phyloP scores from a whole-genome alignment of 2,113 vertebrate genomes.

The Brachionichthys hirsutus region DNA sequence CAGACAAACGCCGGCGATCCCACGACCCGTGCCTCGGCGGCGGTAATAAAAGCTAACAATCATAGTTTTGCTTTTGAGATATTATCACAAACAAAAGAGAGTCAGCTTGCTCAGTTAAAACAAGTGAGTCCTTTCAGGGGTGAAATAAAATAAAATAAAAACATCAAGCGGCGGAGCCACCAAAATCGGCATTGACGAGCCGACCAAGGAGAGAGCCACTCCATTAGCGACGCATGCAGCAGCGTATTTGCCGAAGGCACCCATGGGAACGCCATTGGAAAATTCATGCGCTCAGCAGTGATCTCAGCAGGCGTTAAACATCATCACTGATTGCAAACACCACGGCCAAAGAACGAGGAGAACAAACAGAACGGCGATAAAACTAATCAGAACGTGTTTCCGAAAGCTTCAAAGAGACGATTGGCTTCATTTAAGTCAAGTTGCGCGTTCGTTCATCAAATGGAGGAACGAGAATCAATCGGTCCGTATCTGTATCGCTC shows the following conservation, averaged over 20 bases:
- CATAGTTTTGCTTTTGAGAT: no score
- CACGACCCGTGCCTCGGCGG: no score
- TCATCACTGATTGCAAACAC: constrained; percentile 20
- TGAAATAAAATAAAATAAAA: not conserved
- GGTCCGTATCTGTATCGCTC: constrained; percentile 29
- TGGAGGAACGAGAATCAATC: constrained; percentile 14
- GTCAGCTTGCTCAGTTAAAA: no score
- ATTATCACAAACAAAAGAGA: no score
- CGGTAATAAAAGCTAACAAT: no score
- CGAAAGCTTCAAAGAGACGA: not conserved
- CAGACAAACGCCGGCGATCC: no score
- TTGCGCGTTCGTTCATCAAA: constrained; percentile 12
- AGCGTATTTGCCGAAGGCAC: constrained; percentile 39
- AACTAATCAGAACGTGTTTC: not conserved
- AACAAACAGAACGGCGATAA: not conserved
- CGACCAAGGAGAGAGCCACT: constrained; percentile 52
- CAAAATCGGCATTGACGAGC: constrained; percentile 39
- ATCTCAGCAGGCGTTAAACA: constrained; percentile 59
- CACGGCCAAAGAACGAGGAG: constrained; percentile 47
- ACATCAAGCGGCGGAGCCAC: constrained; percentile 49
- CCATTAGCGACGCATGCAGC: constrained; percentile 24
- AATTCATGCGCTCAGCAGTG: constrained; percentile 61
- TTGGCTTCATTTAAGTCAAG: constrained; percentile 22
- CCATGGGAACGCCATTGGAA: constrained; percentile 29
- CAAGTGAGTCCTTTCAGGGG: no score